Evolutionary conservation across 2,888 invertebrate species (phyloP), one percentile per base, ranked within the genome.

Genomic region (Dicyrtoma fusca): DNA sequence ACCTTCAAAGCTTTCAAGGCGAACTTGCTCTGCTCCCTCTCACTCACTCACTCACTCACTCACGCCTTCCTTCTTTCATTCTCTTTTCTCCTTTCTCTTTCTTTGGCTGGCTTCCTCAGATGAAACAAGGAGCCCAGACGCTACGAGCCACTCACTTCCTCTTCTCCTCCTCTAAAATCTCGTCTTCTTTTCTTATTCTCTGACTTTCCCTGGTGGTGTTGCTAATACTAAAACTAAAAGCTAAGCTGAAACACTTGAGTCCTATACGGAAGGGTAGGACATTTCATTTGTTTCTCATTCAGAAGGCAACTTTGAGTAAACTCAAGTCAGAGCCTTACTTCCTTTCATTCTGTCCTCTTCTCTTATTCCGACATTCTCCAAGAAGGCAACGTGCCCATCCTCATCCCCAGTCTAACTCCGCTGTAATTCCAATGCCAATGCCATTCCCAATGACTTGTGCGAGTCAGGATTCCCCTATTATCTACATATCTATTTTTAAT

Each of bases 1-100:
- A 34, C 34, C 34, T 34, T 34, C 34, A 34, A 34, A 34, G 34
- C 34, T 34, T 34, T 34, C 34, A 34, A 34, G 4, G 34, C 34
- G 34, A 8, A 34, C 34, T 34, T 34, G 34, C 34, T 34, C 8
- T n/a, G n/a, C n/a, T 34, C 23, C 47, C 19, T 34, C 21, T 25
- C 25, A 45, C 44, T 42, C 26, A 45, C 49, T 55, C 65, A 62
- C 71, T 73, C 74, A 64, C 73, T 75, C 77, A 72, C 42, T 53
- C 69, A 72, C 75, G 44, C 68, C 61, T 19, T 69, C 63, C 21
- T 69, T 68, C 55, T 17, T 55, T 55, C 19, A 21, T 55, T 19
- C 23, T 17, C 19, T 55, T 4, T 55, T 55, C 23, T 65, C 65
- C 57, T 61, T 64, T 59, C 49, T 66, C 47, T 34, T 53, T 26